Base-by-base conservation (phyloP, 2,888 invertebrate genomes). In the Syrista parreyssii region DNA sequence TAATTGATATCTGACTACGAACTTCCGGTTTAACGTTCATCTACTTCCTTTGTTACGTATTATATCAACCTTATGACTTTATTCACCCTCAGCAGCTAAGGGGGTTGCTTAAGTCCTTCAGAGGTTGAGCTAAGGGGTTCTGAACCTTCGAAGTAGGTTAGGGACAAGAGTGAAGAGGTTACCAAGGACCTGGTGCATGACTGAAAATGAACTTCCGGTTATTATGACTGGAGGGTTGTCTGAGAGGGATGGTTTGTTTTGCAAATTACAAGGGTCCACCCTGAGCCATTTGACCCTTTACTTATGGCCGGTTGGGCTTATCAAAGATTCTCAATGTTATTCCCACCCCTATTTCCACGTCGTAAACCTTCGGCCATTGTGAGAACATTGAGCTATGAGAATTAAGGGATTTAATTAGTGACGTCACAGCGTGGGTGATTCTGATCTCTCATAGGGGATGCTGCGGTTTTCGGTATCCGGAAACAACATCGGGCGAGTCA, bases 191-290 rank as follows among this genome's bases (percentile, higher is more conserved):
- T 15, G 71, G 71, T 71, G 71, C 71, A 32, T 71, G 71, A 71
- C 71, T 32, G 71, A 32, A 71, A 71, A 32, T 32, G 71, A 71
- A 71, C 71, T 71, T 71, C 32, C 71, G 31, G 71, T 32, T 32
- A 32, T 32, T 32, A 71, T 12, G 71, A 71, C 40, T 55, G 23
- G 1, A 55, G 40, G 40, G 40, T 55, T 23, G 23, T 55, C 40
- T 55, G 40, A 23, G 71, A 30, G 31, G 71, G 71, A 71, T 71
- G 31, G 30, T 71, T 71, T 71, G 71, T 31, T 71, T 71, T 32
- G 32, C 71, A 71, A 71, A 71, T 71, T 30, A 31, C 71, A 23
- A 55, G 40, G 40, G 40, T 55, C 40, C 23, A 55, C 40, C 34
- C 40, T 55, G 6, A 55, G 40, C 40, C 40, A 23, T 55, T 55